phyloP scores from a whole-genome alignment of 1,140 invertebrate genomes.

The Drosophila jambulina region DNA sequence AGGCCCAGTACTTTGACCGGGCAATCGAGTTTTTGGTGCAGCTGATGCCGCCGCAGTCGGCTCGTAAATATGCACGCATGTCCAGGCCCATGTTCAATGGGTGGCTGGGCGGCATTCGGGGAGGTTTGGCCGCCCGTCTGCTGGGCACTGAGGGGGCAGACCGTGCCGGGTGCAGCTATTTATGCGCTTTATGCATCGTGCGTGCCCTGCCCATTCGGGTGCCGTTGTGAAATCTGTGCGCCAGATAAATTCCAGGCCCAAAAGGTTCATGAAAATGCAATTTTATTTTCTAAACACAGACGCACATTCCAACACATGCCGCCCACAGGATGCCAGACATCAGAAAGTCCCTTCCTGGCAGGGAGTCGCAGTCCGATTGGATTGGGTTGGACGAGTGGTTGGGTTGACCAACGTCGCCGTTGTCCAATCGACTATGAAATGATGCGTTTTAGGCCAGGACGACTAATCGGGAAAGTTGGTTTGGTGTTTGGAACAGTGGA shows the following conservation, averaged over 20 bases:
- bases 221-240: slow-evolving; percentile 72
- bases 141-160: not conserved
- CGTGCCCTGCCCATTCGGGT: slow-evolving; percentile 73
- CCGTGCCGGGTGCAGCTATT: slow-evolving; percentile 68
- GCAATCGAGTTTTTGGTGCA: slow-evolving; percentile 81
- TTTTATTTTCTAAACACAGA: slow-evolving; percentile 83
- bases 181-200: slow-evolving; percentile 80
- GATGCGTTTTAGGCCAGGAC: slow-evolving; percentile 66
- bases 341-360: slow-evolving; percentile 40
- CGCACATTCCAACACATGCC: slow-evolving; percentile 57
- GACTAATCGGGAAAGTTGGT: slow-evolving; percentile 69
- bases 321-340: slow-evolving; percentile 43
- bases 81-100: slow-evolving; percentile 54
- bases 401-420: slow-evolving; percentile 61
- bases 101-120: slow-evolving; percentile 2
- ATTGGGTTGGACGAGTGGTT: slow-evolving; percentile 20
- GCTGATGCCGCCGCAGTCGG: slow-evolving; percentile 77
- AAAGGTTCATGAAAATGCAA: slow-evolving; percentile 84
- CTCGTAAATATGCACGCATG: slow-evolving; percentile 84
- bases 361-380: slow-evolving; percentile 24
- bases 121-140: not conserved
- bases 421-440: slow-evolving; percentile 80
- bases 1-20: slow-evolving; percentile 36
- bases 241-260: slow-evolving; percentile 75
- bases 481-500: slow-evolving; percentile 40